Percentiles rank a stretch among this genome's conserved stretches.
Evolutionary conservation across 2,888 invertebrate species (phyloP).

Genomic region (Drosophila meridionalis): DNA sequence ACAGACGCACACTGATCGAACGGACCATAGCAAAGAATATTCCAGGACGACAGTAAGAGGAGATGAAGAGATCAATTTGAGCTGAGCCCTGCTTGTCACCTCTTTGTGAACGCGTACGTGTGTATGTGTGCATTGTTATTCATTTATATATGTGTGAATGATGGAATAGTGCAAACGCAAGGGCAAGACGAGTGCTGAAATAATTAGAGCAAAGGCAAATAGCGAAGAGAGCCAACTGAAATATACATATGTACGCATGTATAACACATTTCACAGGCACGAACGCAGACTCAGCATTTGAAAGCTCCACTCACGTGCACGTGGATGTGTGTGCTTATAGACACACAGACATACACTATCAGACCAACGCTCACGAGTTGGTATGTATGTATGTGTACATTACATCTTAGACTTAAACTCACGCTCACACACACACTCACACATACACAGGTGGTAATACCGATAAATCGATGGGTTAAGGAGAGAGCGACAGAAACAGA

Average conservation of each 20-base stretch:
- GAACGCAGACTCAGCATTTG: background rate
- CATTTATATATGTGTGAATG: background rate
- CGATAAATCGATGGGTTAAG: constrained; percentile 10
- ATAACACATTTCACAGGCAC: background rate
- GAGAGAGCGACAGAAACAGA: background rate
- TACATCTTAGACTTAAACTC: background rate
- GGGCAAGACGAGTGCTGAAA: background rate
- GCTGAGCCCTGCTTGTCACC: background rate
- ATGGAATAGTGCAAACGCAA: background rate
- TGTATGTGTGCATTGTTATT: background rate
- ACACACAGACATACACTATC: background rate
- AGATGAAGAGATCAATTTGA: too few relatives aligned
- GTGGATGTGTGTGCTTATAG: background rate
- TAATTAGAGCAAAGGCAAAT: background rate
- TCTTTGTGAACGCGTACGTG: background rate
- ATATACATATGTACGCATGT: background rate
- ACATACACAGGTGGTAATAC: background rate
- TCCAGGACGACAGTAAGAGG: background rate
- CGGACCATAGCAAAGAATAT: background rate
- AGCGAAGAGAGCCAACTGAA: background rate
- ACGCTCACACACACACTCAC: background rate
- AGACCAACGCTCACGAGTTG: too few relatives aligned
- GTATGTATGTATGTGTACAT: background rate
- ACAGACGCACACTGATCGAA: background rate
- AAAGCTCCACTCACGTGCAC: background rate